Evolutionary conservation across 2,113 vertebrate genomes (phyloP), one percentile per base, ranked within the genome.

Genomic region (Murina feae): DNA sequence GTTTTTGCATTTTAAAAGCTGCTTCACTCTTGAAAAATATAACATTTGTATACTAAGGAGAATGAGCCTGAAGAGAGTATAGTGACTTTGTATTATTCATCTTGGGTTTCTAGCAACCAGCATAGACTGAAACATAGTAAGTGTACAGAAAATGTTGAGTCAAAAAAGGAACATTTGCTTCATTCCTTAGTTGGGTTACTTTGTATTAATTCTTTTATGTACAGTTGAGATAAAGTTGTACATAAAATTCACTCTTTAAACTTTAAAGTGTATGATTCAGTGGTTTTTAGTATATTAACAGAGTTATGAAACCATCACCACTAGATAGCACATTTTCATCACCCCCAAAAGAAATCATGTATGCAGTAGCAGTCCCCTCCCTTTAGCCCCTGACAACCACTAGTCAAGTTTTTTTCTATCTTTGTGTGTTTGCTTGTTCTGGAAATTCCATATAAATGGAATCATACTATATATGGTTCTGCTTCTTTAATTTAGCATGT

Each of bases 1-100:
- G 14, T 84, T 94, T 84, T 94, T 93, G 32, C 32, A 75, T 72
- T 88, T 93, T 85, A 72, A 76, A 66, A 93, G 55, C 30, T 85
- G 28, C 21, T 35, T n/a, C 32, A 68, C 23, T 95, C 3, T 80
- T 9, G 10, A 90, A 55, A 90, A 86, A 37, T 86, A 81, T 0
- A 5, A 72, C 37, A 8, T 71, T 76, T 93, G 66, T 93, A 76
- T 47, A n/a, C 51, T 81, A 49, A 90, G 42, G 63, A 63, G 53
- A 68, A 89, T 28, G 47, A 66, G 4, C 63, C 42, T 72, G 53
- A 79, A 89, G 74, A 79, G 18, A 81, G 5, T 79, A 0, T 84
- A 75, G 4, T 72, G 35, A 85, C 49, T 84, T 71, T 94, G 23
- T 79, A 60, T 90, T 87, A 53, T 17, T 83, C 11, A 47, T 68